These are phyloP conservation scores for Enteromius anoplus DNA, from an alignment of 2,797 vertebrate species.

Conservation along the genomic window DNA sequence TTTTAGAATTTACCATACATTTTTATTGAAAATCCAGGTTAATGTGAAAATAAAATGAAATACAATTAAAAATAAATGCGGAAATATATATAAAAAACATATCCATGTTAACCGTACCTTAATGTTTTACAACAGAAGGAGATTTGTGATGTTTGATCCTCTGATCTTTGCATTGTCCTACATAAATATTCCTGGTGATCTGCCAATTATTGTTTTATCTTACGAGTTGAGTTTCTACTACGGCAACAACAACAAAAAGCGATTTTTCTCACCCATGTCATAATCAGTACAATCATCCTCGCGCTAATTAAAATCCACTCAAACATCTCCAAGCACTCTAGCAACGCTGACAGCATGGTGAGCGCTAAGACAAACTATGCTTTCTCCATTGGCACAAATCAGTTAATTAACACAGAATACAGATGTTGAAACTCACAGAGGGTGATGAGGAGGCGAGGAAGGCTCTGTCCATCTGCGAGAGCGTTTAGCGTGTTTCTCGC, in stretches of 20 bases:
- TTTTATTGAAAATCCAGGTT: background rate
- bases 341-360: slow-evolving; percentile 51
- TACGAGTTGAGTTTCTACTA: background rate
- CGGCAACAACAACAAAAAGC: background rate
- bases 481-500: slow-evolving; percentile 23
- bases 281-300: background rate
- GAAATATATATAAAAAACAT: background rate
- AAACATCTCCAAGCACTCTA: slow-evolving; percentile 38
- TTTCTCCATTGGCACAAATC: slow-evolving; percentile 67
- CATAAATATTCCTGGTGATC: background rate
- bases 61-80: background rate
- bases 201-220: slow-evolving; percentile 3
- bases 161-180: background rate
- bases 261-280: background rate
- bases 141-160: background rate
- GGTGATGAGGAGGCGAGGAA: slow-evolving; percentile 43
- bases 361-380: slow-evolving; percentile 56
- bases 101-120: background rate
- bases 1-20: background rate
- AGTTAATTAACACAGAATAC: slow-evolving; percentile 69
- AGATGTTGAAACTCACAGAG: slow-evolving; percentile 61
- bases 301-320: slow-evolving; percentile 35
- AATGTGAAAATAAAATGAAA: background rate
- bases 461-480: slow-evolving; percentile 48
- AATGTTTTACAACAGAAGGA: background rate